Evolutionary conservation across 2,113 vertebrate genomes (phyloP).

Genomic region (Ptyas mucosa): DNA sequence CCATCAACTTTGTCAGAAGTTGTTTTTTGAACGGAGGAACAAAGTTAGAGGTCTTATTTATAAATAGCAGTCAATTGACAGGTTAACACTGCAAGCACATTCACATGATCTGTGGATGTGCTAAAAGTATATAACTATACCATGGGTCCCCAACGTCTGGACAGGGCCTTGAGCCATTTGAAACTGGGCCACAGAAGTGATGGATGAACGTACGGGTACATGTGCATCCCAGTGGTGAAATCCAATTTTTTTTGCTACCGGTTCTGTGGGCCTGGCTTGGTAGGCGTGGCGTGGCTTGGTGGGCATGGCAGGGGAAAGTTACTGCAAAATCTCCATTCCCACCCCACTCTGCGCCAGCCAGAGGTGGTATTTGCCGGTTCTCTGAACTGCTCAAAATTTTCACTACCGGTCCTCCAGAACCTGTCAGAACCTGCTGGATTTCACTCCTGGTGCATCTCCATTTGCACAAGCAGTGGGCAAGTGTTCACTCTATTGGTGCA

Average conservation of each 20-base stretch:
- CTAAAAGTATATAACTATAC: not conserved
- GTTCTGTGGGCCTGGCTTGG: too few species aligned
- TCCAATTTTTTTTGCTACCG: too few species aligned
- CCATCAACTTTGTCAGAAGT: not conserved
- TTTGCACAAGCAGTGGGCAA: not conserved
- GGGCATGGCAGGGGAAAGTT: too few species aligned
- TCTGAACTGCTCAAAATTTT: too few species aligned
- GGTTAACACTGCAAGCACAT: not conserved
- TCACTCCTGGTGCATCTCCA: too few species aligned
- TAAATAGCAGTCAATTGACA: not conserved
- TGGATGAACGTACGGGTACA: rapidly evolving
- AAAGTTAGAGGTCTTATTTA: not conserved
- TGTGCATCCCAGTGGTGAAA: too few species aligned
- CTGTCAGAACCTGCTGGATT: too few species aligned
- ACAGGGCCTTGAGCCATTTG: not conserved
- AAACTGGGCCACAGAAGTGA: not conserved
- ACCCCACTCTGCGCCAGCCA: too few species aligned
- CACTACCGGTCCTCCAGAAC: too few species aligned
- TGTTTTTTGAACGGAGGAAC: not conserved
- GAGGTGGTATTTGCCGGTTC: too few species aligned
- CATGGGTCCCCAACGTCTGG: not conserved
- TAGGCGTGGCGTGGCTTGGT: too few species aligned
- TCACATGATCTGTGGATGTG: not conserved
- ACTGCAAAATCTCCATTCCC: too few species aligned
- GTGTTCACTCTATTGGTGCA: not conserved